phyloP scores from a whole-genome alignment of 2,113 vertebrate genomes.

The Equus przewalskii region DNA sequence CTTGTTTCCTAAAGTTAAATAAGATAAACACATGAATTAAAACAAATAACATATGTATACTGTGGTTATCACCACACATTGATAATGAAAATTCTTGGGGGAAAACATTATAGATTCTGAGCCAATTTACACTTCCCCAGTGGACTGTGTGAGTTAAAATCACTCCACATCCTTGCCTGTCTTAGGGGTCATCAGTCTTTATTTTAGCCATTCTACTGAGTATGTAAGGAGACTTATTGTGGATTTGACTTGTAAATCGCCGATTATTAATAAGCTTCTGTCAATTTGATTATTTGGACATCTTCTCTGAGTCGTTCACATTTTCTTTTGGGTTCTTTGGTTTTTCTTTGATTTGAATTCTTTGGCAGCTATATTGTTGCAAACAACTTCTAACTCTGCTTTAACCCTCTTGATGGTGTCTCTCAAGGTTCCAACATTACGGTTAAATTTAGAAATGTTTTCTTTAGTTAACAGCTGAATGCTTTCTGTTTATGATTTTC shows the following conservation, averaged over 20 bases:
- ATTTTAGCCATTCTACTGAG: background rate
- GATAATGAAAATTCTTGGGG: background rate
- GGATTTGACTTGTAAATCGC: background rate
- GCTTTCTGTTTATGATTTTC: background rate
- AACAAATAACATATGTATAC: background rate
- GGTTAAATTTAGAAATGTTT: too few relatives aligned
- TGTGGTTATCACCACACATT: background rate
- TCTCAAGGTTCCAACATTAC: background rate
- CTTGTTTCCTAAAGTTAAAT: background rate
- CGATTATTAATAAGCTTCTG: background rate
- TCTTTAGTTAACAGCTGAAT: background rate
- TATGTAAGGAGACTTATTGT: background rate
- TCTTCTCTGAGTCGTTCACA: background rate
- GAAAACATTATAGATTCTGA: background rate
- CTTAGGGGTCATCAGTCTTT: background rate
- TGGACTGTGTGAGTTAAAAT: background rate
- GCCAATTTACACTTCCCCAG: background rate
- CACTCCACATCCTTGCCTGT: background rate
- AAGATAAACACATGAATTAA: background rate
- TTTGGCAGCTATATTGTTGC: background rate
- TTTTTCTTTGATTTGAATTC: background rate
- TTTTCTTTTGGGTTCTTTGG: background rate
- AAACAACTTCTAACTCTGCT: background rate
- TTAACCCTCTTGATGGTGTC: background rate
- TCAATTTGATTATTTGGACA: background rate